Evolutionary conservation across 2,797 vertebrate species (phyloP), one percentile per base, ranked within the genome.

Genomic region (Corythornis leucogaster): DNA sequence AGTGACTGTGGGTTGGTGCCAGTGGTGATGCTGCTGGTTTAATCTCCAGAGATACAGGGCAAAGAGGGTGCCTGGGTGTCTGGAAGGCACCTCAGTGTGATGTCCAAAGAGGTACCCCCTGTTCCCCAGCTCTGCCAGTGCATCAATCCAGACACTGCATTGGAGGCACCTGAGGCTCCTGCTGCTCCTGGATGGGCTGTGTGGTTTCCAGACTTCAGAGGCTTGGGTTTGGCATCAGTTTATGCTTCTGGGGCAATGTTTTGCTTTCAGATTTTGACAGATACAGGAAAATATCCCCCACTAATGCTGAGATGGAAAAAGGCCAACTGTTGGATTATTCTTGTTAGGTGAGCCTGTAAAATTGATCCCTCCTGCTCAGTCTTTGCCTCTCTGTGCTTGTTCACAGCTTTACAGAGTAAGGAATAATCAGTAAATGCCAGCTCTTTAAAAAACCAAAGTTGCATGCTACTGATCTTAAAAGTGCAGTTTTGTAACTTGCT

Each of bases 141-240:
- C 14, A 2, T 13, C 0, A 0, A 1, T 59, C 70, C 15, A 18
- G 24, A 9, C 4, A 0, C 0, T 43, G 19, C 1, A 0, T 3
- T 80, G 64, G 28, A 67, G 57, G 20, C 17, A 31, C 8, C 19
- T 1, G 5, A 40, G 40, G 35, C 13, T 86, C 7, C n/a, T 3
- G 3, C 26, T 66, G 24, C 16, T 85, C 25, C 55, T 87, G 74
- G 19, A 28, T 46, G 19, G 11, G 16, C 5, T 1, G 2, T 55
- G 22, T 69, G 43, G 15, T 24, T 93, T 78, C 3, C 2, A 78
- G 57, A 54, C 35, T 71, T 58, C 33, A 69, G 18, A 73, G 24
- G 20, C 26, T 69, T 93, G 61, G 25, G 30, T 93, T 86, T 92
- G 45, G 43, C 75, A 61, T 57, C 70, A 74, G 35, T 76, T 91